Percentiles rank a stretch among this genome's conserved stretches.
phyloP scores from a whole-genome alignment of 1,140 invertebrate species.

The Drosophila biarmipes region DNA sequence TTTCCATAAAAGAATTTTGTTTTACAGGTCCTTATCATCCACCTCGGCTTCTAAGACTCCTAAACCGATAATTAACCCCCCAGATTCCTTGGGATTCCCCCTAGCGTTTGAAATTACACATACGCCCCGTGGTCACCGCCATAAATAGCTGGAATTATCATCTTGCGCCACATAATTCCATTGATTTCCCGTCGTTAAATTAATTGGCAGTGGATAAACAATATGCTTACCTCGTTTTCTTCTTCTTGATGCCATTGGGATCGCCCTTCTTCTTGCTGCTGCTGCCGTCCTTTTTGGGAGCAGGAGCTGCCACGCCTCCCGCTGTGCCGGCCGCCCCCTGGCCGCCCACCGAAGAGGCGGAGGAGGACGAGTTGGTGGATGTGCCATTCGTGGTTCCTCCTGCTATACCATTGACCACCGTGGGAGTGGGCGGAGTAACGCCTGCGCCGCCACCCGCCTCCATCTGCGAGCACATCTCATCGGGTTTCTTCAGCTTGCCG shows the following conservation, averaged over 20 bases:
- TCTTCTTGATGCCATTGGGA: conserved; percentile 95
- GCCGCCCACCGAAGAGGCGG: conserved; percentile 4
- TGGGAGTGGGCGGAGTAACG: conserved; percentile 11
- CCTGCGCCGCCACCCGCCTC: conserved; percentile 18
- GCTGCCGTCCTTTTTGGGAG: conserved; percentile 85
- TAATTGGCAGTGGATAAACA: conserved; percentile 48
- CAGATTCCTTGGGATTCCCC: conserved; percentile 13
- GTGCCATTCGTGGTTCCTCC: conserved; percentile 44
- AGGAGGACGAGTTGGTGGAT: conserved; percentile 2
- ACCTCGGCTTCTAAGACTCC: background rate
- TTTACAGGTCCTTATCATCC: background rate
- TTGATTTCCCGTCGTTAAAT: conserved; percentile 82
- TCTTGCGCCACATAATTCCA: conserved; percentile 60
- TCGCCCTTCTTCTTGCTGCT: conserved; percentile 94
- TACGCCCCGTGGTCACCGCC: conserved; percentile 46
- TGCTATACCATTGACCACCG: conserved; percentile 26
- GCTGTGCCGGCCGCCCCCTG: conserved; percentile 22
- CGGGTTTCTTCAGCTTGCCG: conserved; percentile 71
- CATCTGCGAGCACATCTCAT: conserved; percentile 70
- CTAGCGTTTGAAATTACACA: conserved; percentile 32
- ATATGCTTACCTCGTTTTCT: conserved; percentile 93
- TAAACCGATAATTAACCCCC: conserved; percentile 6
- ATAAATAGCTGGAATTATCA: conserved; percentile 40
- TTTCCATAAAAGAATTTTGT: background rate
- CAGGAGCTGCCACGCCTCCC: conserved; percentile 35